phyloP scores from a whole-genome alignment of 1,140 invertebrate species.

The Neodiprion lecontei region DNA sequence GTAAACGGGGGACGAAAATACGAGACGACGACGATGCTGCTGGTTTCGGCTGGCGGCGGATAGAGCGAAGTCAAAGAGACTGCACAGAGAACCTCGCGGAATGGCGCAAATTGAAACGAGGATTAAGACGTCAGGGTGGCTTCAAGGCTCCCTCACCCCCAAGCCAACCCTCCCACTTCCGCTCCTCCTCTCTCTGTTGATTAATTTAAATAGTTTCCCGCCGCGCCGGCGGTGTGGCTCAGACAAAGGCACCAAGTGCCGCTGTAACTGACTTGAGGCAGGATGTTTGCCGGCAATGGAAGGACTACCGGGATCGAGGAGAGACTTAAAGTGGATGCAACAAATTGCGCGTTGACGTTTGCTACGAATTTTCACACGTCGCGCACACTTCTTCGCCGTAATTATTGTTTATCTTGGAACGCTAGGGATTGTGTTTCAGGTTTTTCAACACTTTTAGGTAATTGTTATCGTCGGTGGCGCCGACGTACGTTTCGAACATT shows the following conservation, averaged over 20 bases:
- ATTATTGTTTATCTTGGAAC: neutral
- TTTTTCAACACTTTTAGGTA: neutral
- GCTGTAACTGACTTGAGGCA: neutral
- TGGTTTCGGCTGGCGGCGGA: neutral
- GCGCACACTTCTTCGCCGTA: neutral
- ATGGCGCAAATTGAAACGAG: constrained; percentile 37
- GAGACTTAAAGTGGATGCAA: neutral
- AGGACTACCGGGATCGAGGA: neutral
- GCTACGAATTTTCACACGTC: neutral
- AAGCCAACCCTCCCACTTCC: neutral
- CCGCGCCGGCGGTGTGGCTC: constrained; percentile 17
- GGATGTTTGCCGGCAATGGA: constrained; percentile 4
- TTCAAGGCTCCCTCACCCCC: constrained; percentile 32
- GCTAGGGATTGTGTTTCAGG: neutral
- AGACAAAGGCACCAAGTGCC: constrained; percentile 30
- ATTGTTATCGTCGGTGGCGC: neutral
- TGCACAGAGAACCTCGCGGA: constrained; percentile 21
- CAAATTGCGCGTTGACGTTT: too few species aligned
- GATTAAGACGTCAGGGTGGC: constrained; percentile 41
- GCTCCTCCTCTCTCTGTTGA: constrained; percentile 29
- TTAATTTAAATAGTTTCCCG: constrained; percentile 41
- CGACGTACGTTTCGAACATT: constrained; percentile 30
- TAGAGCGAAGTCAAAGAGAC: neutral
- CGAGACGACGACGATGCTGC: neutral
- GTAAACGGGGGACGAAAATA: neutral